Evolutionary conservation across 2,888 invertebrate species (phyloP).

Genomic region (Dryobotodes eremita): DNA sequence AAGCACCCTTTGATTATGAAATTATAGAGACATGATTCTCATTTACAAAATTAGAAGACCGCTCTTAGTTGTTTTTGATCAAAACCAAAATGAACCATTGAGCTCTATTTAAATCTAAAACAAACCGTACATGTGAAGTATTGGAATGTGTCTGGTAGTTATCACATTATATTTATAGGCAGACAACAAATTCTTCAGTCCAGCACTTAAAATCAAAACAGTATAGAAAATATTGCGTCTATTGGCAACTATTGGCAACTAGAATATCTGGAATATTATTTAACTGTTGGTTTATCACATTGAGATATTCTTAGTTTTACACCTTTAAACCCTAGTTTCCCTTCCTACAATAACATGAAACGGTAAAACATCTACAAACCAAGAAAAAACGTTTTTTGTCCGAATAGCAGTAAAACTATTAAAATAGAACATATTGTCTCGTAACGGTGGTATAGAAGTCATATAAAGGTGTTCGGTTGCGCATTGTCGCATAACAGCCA

Average conservation of each 20-base stretch:
- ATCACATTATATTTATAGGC: constrained; percentile 20
- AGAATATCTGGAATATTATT: background rate
- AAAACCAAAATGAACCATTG: constrained; percentile 7
- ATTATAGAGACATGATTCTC: background rate
- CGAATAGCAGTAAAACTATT: background rate
- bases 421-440: background rate
- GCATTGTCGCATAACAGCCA: background rate
- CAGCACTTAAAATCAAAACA: constrained; percentile 17
- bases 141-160: constrained; percentile 31
- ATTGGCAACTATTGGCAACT: background rate
- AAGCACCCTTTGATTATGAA: background rate
- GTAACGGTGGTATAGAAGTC: background rate
- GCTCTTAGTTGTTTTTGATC: constrained; percentile 6
- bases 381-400: background rate
- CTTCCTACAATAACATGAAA: background rate
- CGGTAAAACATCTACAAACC: background rate
- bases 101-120: constrained; percentile 21
- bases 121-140: background rate
- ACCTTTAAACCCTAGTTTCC: too few species aligned
- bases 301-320: background rate
- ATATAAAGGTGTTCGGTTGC: background rate
- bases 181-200: background rate
- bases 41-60: background rate
- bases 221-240: background rate
- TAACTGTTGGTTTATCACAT: background rate